Evolutionary conservation across 2,888 invertebrate genomes (phyloP).

Genomic region (Leptinotarsa haldemani): DNA sequence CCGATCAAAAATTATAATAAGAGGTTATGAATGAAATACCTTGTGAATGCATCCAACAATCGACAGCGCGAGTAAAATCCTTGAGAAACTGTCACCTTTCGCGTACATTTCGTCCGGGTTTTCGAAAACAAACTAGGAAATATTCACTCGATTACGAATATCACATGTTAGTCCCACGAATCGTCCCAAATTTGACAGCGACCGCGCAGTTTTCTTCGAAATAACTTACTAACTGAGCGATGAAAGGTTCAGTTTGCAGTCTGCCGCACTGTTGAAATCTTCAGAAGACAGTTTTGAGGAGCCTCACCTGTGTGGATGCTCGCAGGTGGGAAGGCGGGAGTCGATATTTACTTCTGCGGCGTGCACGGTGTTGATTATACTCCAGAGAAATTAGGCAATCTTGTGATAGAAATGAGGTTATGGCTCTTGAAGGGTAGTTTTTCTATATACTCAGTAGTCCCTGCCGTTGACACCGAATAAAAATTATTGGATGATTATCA

Average conservation of each 20-base stretch:
- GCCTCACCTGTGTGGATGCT: conserved; percentile 23
- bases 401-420: background rate
- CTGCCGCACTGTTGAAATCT: conserved; percentile 46
- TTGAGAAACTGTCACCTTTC: conserved; percentile 33
- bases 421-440: too few species aligned
- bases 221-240: conserved; percentile 35
- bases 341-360: conserved; percentile 21
- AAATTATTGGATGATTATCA: too few species aligned
- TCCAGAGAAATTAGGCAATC: background rate
- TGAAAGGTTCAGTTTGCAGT: conserved; percentile 41
- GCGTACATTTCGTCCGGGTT: conserved; percentile 32
- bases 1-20: background rate
- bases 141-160: conserved; percentile 33
- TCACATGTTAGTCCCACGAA: conserved; percentile 45
- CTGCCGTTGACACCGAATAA: too few species aligned
- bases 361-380: background rate
- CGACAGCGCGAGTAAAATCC: conserved; percentile 39
- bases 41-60: conserved; percentile 38
- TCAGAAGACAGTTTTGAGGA: conserved; percentile 47
- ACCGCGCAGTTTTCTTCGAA: conserved; percentile 27
- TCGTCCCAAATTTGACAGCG: conserved; percentile 30
- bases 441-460: too few species aligned
- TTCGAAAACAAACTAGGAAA: conserved; percentile 20
- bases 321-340: conserved; percentile 18
- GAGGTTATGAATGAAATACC: conserved; percentile 25